phyloP scores from a whole-genome alignment of 2,113 vertebrate genomes.

The Lycaon pictus region DNA sequence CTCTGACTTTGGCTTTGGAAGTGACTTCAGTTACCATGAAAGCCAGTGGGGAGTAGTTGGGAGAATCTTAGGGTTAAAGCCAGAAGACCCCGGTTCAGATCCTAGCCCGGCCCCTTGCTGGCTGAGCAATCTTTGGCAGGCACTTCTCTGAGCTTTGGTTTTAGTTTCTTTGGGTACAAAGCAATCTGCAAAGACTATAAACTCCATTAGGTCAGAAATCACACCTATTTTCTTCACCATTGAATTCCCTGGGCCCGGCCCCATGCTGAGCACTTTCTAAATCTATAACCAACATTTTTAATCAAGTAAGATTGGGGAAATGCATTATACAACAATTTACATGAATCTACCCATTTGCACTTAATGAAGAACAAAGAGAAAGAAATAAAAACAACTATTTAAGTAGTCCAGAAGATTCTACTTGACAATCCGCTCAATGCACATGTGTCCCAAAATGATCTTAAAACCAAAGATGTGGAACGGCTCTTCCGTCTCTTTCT shows the following conservation, averaged over 20 bases:
- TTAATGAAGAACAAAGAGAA: not conserved
- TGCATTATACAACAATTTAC: not conserved
- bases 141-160: not conserved
- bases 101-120: not conserved
- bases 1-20: conserved; percentile 55
- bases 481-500: not conserved
- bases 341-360: not conserved
- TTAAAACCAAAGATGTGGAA: not conserved
- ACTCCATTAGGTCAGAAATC: not conserved
- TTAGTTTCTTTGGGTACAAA: not conserved
- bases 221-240: not conserved
- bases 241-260: not conserved
- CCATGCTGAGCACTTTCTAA: not conserved
- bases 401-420: conserved; percentile 22
- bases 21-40: not conserved
- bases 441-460: not conserved
- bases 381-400: not conserved
- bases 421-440: not conserved
- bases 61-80: not conserved
- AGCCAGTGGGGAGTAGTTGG: not conserved
- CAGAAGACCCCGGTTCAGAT: conserved; percentile 37
- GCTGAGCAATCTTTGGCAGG: not conserved
- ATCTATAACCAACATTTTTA: not conserved
- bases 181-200: not conserved
- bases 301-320: not conserved